Base-by-base conservation (phyloP, 2,113 vertebrate species). In the Colius striatus region DNA sequence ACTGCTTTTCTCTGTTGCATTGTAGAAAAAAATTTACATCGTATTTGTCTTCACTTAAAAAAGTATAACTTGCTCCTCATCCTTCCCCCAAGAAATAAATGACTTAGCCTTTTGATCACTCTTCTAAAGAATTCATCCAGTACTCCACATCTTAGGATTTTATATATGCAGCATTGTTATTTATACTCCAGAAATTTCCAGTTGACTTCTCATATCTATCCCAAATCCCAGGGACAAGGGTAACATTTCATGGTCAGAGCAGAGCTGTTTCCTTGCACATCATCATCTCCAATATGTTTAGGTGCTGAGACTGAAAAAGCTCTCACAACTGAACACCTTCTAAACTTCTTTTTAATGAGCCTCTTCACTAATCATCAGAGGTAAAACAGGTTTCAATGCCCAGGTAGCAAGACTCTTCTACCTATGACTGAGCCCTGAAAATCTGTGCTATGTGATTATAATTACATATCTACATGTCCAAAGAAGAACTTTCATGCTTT, bases 251-350 rank as follows among this genome's bases (percentile, higher is more conserved):
- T 15, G 32, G 26, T 32, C 68, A 76, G 50, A 85, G 61, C 66
- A 81, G 47, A 74, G 14, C 30, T 45, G 10, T 16, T 67, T n/a
- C 43, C 36, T 7, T 16, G 2, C 9, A n/a, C 27, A n/a, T 9
- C 18, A 47, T 22, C 18, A 43, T 60, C 32, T 30, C 22, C 10
- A 14, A 0, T 2, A 70, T 3, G 6, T 22, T 65, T 3, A 3
- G 20, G 21, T 50, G 32, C 17, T 16, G 20, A 77, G 32, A 45
- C 13, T 26, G 7, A 82, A 7, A 10, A 74, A 48, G 3, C 5
- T 73, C 36, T 48, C 34, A 12, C 54, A 13, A 43, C 13, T 1
- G 1, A 68, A 57, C 17, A 41, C 6, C 21, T 1, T 2, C 1
- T 14, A 29, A 5, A 34, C 32, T 41, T 13, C 23, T 27, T 20